These are phyloP conservation scores for Galaxias olidus DNA, from an alignment of 2,797 vertebrate genomes.

Conservation along the genomic window DNA sequence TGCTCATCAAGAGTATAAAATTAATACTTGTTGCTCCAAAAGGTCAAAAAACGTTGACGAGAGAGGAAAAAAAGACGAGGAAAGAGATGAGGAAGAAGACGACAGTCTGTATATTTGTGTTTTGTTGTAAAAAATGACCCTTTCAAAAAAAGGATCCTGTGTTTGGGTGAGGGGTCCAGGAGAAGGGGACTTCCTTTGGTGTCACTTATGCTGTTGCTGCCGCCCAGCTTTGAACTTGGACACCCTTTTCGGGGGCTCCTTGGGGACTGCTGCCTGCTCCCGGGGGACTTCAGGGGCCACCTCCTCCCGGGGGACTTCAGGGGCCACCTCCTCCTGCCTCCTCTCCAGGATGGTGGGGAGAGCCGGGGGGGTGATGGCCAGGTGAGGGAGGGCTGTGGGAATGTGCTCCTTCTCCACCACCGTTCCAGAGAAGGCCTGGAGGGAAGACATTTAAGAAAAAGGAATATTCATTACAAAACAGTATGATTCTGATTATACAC, in stretches of 20 bases:
- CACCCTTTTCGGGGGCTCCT: constrained; percentile 78
- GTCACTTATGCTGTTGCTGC: constrained; percentile 85
- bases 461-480: not conserved
- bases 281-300: constrained; percentile 52
- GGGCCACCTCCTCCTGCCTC: constrained; percentile 83
- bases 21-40: no score
- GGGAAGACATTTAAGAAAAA: constrained; percentile 24
- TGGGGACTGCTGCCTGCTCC: constrained; percentile 18
- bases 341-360: constrained; percentile 91
- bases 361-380: constrained; percentile 79
- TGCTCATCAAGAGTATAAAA: not conserved
- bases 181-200: not conserved
- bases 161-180: not conserved
- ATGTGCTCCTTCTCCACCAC: constrained; percentile 94
- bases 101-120: no score
- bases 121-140: constrained; percentile 3
- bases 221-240: constrained; percentile 95
- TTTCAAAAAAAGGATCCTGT: constrained; percentile 9
- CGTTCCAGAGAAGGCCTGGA: constrained; percentile 94
- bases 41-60: not conserved
- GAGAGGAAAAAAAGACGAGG: not conserved
- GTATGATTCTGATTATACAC: not conserved
- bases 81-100: not conserved
- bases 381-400: constrained; percentile 75
- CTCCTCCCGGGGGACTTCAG: constrained; percentile 64